Evolutionary conservation across 1,140 invertebrate species (phyloP).

Genomic region (Lepidurus apus): DNA sequence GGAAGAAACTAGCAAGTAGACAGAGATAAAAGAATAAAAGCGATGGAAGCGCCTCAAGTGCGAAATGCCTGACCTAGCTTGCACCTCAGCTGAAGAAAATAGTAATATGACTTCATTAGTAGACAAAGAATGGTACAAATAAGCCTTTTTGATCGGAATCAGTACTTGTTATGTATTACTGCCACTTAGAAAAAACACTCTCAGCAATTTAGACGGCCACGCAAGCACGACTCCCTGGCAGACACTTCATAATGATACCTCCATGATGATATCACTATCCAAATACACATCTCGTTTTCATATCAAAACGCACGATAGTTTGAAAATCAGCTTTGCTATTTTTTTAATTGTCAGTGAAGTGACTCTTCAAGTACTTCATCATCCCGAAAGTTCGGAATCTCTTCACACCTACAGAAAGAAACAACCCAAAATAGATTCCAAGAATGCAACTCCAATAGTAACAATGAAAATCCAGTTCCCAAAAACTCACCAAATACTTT

Average conservation of each 20-base stretch:
- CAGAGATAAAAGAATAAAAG: not conserved
- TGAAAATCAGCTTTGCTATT: conserved; percentile 23
- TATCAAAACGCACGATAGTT: conserved; percentile 5
- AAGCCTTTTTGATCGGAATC: not conserved
- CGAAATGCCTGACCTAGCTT: not conserved
- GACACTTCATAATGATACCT: conserved; percentile 1
- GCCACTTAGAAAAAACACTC: conserved; percentile 20
- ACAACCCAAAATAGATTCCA: not conserved
- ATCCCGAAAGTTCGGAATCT: conserved; percentile 87
- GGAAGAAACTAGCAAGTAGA: not conserved
- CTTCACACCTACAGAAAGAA: conserved; percentile 57
- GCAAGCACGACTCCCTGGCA: not conserved
- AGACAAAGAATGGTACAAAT: not conserved
- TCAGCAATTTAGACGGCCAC: conserved; percentile 17
- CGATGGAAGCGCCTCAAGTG: not conserved
- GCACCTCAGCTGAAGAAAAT: too few relatives aligned
- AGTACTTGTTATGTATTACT: conserved; percentile 15
- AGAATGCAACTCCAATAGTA: not conserved
- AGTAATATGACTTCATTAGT: not conserved
- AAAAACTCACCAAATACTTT: conserved; percentile 67
- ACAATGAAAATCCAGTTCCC: conserved; percentile 34
- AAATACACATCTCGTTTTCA: conserved; percentile 10
- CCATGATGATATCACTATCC: not conserved
- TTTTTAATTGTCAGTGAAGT: conserved; percentile 64
- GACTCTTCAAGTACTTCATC: conserved; percentile 90